phyloP scores from a whole-genome alignment of 2,113 vertebrate species.

The Dascyllus trimaculatus region DNA sequence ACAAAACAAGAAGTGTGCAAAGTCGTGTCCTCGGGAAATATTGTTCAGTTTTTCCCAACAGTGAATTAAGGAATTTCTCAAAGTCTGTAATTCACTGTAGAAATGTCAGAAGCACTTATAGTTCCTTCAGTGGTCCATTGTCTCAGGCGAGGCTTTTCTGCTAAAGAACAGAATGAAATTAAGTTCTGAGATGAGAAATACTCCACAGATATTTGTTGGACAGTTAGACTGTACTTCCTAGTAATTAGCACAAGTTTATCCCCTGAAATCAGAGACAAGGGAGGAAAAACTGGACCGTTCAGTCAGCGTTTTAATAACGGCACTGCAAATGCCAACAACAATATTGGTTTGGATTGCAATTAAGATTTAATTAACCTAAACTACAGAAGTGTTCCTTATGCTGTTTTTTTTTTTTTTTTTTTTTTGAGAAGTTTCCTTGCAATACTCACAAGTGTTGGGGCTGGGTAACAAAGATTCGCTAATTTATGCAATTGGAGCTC shows the following conservation, averaged over 20 bases:
- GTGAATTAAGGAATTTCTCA: neutral
- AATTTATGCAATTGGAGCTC: neutral
- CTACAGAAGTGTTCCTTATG: neutral
- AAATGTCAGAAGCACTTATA: neutral
- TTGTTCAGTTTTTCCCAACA: neutral
- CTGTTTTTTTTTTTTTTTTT: neutral
- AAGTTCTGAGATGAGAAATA: neutral
- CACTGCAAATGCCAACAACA: neutral
- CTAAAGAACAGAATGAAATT: neutral
- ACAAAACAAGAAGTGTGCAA: neutral
- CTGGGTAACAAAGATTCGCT: neutral
- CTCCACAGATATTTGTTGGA: neutral
- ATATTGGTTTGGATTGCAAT: neutral
- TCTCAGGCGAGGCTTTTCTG: neutral
- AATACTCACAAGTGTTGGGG: neutral
- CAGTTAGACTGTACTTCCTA: neutral
- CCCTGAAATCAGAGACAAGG: neutral
- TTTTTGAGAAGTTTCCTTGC: neutral
- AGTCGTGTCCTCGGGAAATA: neutral
- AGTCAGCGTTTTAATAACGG: neutral
- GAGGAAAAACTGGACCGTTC: neutral
- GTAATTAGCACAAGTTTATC: neutral
- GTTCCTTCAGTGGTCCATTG: neutral
- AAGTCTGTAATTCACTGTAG: constrained; percentile 2
- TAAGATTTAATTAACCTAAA: neutral